Evolutionary conservation across 2,888 invertebrate genomes (phyloP).

Genomic region (Adineta ricciae): DNA sequence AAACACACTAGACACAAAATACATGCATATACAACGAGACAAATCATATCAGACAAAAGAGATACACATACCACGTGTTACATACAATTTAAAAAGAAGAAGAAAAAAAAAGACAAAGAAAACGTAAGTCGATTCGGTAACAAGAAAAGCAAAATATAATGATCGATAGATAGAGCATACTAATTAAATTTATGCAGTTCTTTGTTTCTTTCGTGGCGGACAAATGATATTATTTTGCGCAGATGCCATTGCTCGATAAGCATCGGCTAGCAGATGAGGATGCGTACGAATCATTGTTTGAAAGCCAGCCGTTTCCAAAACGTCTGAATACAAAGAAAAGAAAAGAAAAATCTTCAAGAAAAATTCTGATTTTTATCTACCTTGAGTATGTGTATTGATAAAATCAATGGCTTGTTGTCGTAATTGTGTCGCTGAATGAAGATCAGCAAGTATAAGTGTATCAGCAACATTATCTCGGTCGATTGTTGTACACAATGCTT

Average conservation of each 20-base stretch:
- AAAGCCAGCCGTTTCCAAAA: constrained; percentile 96
- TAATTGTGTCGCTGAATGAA: constrained; percentile 93
- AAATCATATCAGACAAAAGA: neutral
- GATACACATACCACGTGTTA: neutral
- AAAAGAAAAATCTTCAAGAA: too few species aligned
- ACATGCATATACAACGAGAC: neutral
- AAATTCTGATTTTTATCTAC: too few species aligned
- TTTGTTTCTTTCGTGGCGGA: constrained; percentile 76
- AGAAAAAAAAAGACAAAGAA: neutral
- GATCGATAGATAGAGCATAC: neutral
- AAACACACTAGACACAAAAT: neutral
- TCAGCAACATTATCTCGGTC: constrained; percentile 79
- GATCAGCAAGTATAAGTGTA: constrained; percentile 78
- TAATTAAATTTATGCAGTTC: neutral
- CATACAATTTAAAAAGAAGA: neutral
- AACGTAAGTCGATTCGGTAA: too few species aligned
- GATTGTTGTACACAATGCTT: constrained; percentile 82
- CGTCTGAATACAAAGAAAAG: constrained; percentile 71
- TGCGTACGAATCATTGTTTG: constrained; percentile 93
- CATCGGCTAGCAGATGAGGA: constrained; percentile 95
- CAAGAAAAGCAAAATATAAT: neutral
- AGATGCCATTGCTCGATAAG: constrained; percentile 83
- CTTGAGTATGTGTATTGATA: constrained; percentile 72
- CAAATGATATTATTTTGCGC: constrained; percentile 92
- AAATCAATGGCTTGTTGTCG: constrained; percentile 98